A percentile compares a stretch with the other conserved stretches of the same genome.
phyloP scores from a whole-genome alignment of 2,113 vertebrate genomes.

The Aspiorhynchus laticeps region DNA sequence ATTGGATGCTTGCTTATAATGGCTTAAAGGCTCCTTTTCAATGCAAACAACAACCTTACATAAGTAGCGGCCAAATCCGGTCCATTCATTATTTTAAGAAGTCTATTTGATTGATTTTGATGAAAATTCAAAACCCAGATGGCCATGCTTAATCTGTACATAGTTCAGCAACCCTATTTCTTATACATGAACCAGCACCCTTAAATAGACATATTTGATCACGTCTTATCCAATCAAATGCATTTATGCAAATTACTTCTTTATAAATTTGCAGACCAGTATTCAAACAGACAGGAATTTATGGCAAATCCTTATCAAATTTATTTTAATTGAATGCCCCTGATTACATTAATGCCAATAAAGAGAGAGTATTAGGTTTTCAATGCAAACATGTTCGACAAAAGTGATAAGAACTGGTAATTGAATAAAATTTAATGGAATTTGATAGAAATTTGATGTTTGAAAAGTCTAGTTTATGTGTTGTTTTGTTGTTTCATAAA shows the following conservation, averaged over 20 bases:
- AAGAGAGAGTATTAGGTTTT: neutral
- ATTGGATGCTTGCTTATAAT: neutral
- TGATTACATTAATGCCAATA: neutral
- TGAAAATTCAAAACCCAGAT: neutral
- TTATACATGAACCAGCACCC: neutral
- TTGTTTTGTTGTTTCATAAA: neutral
- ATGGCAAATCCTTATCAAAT: neutral
- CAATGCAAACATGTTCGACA: neutral
- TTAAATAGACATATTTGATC: neutral
- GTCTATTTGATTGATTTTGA: neutral
- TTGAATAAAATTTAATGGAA: too few relatives aligned
- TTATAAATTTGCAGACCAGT: neutral
- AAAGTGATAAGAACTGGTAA: neutral
- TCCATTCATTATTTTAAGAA: neutral
- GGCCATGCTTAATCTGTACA: neutral
- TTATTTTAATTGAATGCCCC: neutral
- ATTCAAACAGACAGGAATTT: neutral
- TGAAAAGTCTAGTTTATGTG: neutral
- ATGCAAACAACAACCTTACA: constrained; percentile 7
- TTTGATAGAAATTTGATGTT: neutral
- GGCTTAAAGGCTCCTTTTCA: neutral
- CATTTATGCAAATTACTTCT: neutral
- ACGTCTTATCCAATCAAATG: neutral
- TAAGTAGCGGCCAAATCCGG: neutral
- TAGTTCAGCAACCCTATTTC: neutral